These are phyloP conservation scores for Panthera uncia DNA, from an alignment of 2,113 vertebrate genomes.

Conservation along the genomic window DNA sequence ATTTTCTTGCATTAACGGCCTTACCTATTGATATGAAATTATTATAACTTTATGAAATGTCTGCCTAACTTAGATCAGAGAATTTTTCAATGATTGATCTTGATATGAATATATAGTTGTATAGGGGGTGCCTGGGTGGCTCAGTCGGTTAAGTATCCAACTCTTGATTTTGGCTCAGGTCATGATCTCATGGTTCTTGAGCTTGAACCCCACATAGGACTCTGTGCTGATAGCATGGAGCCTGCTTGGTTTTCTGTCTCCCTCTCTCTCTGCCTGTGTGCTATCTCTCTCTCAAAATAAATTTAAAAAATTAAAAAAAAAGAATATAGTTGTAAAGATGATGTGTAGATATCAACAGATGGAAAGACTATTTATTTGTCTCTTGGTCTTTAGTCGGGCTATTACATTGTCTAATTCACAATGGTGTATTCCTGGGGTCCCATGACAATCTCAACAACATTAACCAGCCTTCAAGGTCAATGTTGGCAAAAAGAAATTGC, in stretches of 20 bases:
- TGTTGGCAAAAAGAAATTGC: not conserved
- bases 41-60: not conserved
- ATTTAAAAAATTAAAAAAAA: too few relatives aligned
- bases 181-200: too few relatives aligned
- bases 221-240: too few relatives aligned
- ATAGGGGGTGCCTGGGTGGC: too few relatives aligned
- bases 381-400: not conserved
- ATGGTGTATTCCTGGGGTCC: not conserved
- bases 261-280: too few relatives aligned
- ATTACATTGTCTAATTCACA: not conserved
- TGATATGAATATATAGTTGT: not conserved
- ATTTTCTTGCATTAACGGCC: not conserved
- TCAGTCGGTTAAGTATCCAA: too few relatives aligned
- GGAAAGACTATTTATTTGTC: not conserved
- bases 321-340: not conserved
- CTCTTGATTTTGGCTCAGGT: too few relatives aligned
- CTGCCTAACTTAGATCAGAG: not conserved
- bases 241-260: too few relatives aligned
- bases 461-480: not conserved
- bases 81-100: not conserved
- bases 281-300: too few relatives aligned
- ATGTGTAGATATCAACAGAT: not conserved
- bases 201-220: too few relatives aligned
- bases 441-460: not conserved
- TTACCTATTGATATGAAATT: not conserved